Conservation (phyloP, 2,888 invertebrate genomes). For the Cistogaster globosa region DNA sequence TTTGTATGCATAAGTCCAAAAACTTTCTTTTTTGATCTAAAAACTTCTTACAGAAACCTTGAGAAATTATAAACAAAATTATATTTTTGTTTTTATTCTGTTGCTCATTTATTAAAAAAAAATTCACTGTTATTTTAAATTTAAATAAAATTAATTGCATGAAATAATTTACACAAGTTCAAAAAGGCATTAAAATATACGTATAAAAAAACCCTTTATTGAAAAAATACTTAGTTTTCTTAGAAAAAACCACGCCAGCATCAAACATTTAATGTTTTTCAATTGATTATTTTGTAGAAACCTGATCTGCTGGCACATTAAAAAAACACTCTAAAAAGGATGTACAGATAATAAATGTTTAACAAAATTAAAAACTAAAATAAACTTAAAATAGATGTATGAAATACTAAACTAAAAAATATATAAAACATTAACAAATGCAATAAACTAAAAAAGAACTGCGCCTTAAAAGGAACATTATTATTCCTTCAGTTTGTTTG, state of each 20-base stretch:
- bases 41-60: too few relatives aligned
- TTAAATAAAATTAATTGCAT: conserved; percentile 15
- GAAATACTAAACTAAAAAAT: conserved; percentile 55
- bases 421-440: conserved; percentile 50
- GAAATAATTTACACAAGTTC: conserved; percentile 48
- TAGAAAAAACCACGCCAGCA: background rate
- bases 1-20: too few relatives aligned
- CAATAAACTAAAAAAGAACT: conserved; percentile 28
- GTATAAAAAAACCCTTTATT: conserved; percentile 16
- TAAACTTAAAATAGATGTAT: conserved; percentile 26
- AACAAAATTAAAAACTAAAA: conserved; percentile 55
- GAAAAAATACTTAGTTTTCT: background rate
- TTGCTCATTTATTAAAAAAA: too few relatives aligned
- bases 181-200: conserved; percentile 56
- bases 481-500: conserved; percentile 74
- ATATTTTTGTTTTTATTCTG: too few relatives aligned
- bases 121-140: too few relatives aligned
- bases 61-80: too few relatives aligned
- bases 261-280: conserved; percentile 13
- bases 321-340: conserved; percentile 32
- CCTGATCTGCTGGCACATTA: conserved; percentile 28
- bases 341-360: conserved; percentile 56
- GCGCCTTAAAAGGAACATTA: conserved; percentile 56
- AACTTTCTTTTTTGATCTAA: too few relatives aligned
- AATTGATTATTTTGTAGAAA: conserved; percentile 44